These are phyloP conservation scores for Hydrozoanthus tunicans DNA, from an alignment of 64 coral and sea anemone genomes.

Conservation along the genomic window DNA sequence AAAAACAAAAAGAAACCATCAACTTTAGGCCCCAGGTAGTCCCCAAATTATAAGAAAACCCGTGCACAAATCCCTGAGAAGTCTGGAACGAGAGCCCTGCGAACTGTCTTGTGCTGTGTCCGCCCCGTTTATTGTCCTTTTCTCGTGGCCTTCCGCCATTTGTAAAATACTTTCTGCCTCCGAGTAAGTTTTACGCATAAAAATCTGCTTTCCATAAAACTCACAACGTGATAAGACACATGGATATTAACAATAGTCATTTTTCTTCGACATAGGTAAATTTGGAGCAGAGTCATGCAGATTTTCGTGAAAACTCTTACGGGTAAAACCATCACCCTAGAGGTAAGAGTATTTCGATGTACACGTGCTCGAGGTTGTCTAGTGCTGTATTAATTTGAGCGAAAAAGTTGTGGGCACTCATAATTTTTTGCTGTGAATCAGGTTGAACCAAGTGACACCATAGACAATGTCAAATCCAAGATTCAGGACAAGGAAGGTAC, in stretches of 20 bases:
- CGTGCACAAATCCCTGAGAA: not conserved
- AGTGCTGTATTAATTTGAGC: not conserved
- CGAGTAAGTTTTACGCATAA: not conserved
- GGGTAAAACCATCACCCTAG: slow-evolving; percentile 98
- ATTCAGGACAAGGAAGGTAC: slow-evolving; percentile 99
- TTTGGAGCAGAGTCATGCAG: slow-evolving; percentile 93
- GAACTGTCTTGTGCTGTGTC: not conserved
- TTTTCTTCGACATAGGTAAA: slow-evolving; percentile 61
- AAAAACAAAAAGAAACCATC: too few species aligned
- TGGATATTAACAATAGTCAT: not conserved
- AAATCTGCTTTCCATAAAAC: slow-evolving; percentile 7
- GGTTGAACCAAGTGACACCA: slow-evolving; percentile 99
- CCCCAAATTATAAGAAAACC: not conserved
- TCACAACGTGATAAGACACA: not conserved
- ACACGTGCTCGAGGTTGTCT: not conserved
- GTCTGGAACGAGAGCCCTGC: not conserved
- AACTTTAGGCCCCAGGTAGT: too few species aligned
- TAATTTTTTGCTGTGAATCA: not conserved
- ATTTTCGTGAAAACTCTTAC: slow-evolving; percentile 99
- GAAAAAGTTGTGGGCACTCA: not conserved
- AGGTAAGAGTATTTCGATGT: slow-evolving; percentile 56
- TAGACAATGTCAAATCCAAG: slow-evolving; percentile 99
- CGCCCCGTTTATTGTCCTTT: slow-evolving; percentile 74
- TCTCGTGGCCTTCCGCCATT: slow-evolving; percentile 95
- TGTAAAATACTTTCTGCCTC: slow-evolving; percentile 28